Percentiles rank a stretch among this genome's conserved stretches.
Evolutionary conservation across 2,113 vertebrate species (phyloP).

Genomic region (Rattus rattus): DNA sequence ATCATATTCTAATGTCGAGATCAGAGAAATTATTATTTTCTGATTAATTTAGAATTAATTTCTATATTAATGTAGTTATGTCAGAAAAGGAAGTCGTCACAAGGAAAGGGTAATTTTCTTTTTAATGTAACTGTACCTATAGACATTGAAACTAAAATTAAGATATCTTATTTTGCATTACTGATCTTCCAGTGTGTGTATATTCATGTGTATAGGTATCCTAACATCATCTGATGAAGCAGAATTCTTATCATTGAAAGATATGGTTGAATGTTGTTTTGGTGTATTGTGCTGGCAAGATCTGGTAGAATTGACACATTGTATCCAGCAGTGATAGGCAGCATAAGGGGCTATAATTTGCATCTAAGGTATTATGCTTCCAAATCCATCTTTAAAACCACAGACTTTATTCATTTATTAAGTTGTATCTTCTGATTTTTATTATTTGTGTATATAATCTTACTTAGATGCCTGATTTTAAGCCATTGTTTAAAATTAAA

Average conservation of each 20-base stretch:
- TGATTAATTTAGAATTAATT: neutral
- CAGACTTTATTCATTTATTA: neutral
- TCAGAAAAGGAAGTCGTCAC: neutral
- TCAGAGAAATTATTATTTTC: neutral
- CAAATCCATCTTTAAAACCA: neutral
- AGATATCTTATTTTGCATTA: neutral
- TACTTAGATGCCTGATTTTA: neutral
- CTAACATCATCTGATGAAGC: neutral
- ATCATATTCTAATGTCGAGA: neutral
- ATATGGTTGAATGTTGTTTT: neutral
- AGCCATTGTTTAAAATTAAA: neutral
- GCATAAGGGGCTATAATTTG: neutral
- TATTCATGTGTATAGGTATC: neutral
- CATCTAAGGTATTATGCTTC: neutral
- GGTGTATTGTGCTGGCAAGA: neutral
- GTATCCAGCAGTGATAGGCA: neutral
- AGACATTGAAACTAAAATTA: neutral
- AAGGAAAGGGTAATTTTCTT: neutral
- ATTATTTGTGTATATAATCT: neutral
- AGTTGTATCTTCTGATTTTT: neutral
- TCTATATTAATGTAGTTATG: neutral
- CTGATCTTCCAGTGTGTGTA: neutral
- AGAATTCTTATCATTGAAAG: neutral
- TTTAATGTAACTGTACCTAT: neutral
- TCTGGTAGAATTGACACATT: neutral